A percentile compares a stretch with the other conserved stretches of the same genome.
Conservation (phyloP, 2,888 invertebrate species). For the Tenodera sinensis region DNA sequence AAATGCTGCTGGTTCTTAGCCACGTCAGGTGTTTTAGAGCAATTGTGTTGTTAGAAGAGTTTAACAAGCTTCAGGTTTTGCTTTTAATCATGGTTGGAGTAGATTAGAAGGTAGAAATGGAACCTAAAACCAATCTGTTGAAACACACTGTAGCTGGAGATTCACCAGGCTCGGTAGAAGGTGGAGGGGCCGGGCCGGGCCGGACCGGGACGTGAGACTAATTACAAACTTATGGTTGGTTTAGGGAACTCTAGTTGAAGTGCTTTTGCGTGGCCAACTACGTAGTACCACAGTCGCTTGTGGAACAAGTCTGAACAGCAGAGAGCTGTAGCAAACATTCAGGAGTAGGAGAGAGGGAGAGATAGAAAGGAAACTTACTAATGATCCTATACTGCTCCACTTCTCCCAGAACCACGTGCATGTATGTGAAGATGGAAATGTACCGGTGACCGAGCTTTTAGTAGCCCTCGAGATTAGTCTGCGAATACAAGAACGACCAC, state of each 20-base stretch:
- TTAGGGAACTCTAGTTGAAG: conserved; percentile 7
- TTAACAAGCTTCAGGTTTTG: neutral
- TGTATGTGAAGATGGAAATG: conserved; percentile 15
- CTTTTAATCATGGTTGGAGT: neutral
- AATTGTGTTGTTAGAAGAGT: no score
- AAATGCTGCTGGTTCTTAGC: no score
- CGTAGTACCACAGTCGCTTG: neutral
- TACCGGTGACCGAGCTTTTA: neutral
- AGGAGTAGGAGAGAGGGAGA: neutral
- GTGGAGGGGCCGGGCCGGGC: neutral
- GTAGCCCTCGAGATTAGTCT: neutral
- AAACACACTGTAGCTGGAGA: neutral
- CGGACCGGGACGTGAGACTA: neutral
- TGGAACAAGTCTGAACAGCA: conserved; percentile 5
- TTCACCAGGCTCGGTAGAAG: neutral
- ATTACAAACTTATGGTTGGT: conserved; percentile 16
- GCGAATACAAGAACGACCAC: neutral
- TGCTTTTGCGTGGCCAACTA: conserved; percentile 1
- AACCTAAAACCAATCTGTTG: neutral
- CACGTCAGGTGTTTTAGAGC: no score
- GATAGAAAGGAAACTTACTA: conserved; percentile 8
- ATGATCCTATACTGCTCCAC: neutral
- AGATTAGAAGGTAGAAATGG: neutral
- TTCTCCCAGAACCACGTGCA: neutral
- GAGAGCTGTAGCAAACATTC: neutral